phyloP scores from a whole-genome alignment of 2,888 invertebrate genomes.

The Creontiades dilutus region DNA sequence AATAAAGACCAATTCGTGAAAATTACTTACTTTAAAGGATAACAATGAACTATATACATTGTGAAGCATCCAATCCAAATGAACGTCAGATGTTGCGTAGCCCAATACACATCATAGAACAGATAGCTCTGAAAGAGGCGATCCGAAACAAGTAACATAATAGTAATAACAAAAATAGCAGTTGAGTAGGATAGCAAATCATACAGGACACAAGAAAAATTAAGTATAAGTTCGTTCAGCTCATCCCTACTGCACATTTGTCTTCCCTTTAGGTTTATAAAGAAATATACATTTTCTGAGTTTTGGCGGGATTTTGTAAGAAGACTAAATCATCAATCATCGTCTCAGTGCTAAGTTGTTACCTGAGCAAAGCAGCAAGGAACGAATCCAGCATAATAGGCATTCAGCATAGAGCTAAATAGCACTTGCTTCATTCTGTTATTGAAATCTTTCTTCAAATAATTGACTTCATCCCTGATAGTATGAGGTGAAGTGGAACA shows the following conservation, averaged over 20 bases:
- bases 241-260: no score
- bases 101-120: constrained; percentile 81
- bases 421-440: constrained; percentile 92
- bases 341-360: constrained; percentile 73
- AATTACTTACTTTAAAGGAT: constrained; percentile 81
- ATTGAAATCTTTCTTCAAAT: constrained; percentile 92
- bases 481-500: constrained; percentile 86
- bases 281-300: no score
- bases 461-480: constrained; percentile 91
- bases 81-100: constrained; percentile 90
- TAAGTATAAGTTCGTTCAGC: no score
- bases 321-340: no score
- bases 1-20: no score
- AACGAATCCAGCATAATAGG: constrained; percentile 93
- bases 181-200: no score
- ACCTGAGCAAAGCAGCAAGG: constrained; percentile 95
- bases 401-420: constrained; percentile 89
- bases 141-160: no score
- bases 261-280: no score
- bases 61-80: constrained; percentile 92
- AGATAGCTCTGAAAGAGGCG: constrained; percentile 81
- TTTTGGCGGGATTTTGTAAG: no score
- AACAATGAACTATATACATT: constrained; percentile 82
- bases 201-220: no score
- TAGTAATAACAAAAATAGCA: background rate